These are phyloP conservation scores for Caenorhabditis uteleia DNA, from an alignment of 2,888 invertebrate genomes.

Conservation along the genomic window DNA sequence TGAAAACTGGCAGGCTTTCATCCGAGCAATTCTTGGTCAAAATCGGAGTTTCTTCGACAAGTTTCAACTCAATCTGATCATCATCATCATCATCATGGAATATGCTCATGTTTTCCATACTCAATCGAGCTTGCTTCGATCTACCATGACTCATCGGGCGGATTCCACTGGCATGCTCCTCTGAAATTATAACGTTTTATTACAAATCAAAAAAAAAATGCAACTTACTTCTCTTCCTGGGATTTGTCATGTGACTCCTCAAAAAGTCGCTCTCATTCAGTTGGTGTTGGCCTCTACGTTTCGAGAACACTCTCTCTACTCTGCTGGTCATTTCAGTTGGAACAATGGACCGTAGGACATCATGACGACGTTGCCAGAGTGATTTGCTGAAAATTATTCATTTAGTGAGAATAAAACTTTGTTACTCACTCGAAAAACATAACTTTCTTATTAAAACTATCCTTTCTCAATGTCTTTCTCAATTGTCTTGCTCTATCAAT, in stretches of 20 bases:
- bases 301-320: constrained; percentile 22
- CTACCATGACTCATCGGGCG: background rate
- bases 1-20: too few species aligned
- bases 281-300: constrained; percentile 6
- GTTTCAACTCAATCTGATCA: background rate
- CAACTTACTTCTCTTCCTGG: constrained; percentile 3
- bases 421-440: constrained; percentile 22
- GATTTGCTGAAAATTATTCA: constrained; percentile 7
- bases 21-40: background rate
- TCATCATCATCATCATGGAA: background rate
- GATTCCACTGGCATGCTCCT: background rate
- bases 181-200: background rate
- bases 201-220: background rate
- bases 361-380: constrained; percentile 26
- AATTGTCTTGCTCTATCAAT: constrained; percentile 36
- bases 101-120: background rate
- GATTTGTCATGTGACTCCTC: constrained; percentile 18
- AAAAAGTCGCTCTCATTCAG: constrained; percentile 27
- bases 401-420: background rate
- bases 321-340: constrained; percentile 2
- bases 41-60: constrained; percentile 2
- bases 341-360: constrained; percentile 14
- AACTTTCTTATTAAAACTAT: constrained; percentile 38
- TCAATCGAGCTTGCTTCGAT: background rate
- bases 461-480: constrained; percentile 44